A percentile compares a stretch with the other conserved stretches of the same genome.
Evolutionary conservation across 2,113 vertebrate genomes (phyloP).

Genomic region (Marmota flaviventris): DNA sequence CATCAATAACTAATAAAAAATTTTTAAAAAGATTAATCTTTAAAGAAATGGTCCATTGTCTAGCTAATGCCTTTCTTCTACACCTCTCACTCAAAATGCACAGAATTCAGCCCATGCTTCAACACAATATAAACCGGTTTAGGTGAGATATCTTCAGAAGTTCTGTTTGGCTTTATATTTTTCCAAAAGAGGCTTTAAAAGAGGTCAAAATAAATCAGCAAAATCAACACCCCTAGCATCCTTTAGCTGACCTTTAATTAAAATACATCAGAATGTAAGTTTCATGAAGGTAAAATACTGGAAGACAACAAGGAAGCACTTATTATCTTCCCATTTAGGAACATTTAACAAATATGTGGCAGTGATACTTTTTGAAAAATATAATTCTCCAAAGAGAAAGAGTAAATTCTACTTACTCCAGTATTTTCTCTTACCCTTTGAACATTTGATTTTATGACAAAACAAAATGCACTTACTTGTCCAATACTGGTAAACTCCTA

Average conservation of each 20-base stretch:
- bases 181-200: neutral
- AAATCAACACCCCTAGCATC: neutral
- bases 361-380: neutral
- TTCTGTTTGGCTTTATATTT: neutral
- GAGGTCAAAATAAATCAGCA: neutral
- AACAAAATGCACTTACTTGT: slow-evolving; percentile 24
- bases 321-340: neutral
- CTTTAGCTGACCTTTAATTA: neutral
- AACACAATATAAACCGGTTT: slow-evolving; percentile 3
- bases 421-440: neutral
- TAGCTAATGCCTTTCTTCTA: slow-evolving; percentile 31
- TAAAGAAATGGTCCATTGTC: slow-evolving; percentile 35
- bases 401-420: neutral
- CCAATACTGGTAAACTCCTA: neutral
- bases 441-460: slow-evolving; percentile 45
- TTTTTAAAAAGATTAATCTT: too few relatives aligned
- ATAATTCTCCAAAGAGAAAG: neutral
- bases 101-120: neutral
- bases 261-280: neutral
- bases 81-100: neutral
- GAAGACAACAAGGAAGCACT: neutral
- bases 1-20: too few relatives aligned
- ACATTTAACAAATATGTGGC: neutral
- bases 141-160: neutral
- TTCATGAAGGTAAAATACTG: neutral